phyloP scores from a whole-genome alignment of 2,888 invertebrate species.

The Diarsia mendica region DNA sequence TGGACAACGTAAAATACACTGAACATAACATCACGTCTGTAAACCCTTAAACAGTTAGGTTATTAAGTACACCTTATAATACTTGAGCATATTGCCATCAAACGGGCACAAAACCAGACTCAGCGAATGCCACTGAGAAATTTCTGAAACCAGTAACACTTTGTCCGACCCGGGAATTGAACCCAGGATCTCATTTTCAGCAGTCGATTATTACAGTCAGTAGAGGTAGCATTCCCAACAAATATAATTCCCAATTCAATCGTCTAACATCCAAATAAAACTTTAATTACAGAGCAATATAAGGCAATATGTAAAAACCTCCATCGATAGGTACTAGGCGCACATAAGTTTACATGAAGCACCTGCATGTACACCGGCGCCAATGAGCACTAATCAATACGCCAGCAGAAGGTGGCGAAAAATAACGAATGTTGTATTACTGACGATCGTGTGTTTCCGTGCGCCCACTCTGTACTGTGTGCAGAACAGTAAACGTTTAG shows the following conservation, averaged over 20 bases:
- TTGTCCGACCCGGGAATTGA: no score
- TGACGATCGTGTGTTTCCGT: constrained; percentile 85
- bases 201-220: no score
- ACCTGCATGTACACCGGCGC: constrained; percentile 59
- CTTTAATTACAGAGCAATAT: not conserved
- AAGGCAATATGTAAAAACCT: constrained; percentile 21
- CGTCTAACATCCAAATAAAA: not conserved
- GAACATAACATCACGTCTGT: not conserved
- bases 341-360: constrained; percentile 33
- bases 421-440: constrained; percentile 89
- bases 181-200: no score
- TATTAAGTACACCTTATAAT: no score
- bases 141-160: no score
- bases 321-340: not conserved
- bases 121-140: no score
- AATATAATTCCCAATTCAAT: not conserved
- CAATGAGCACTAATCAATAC: constrained; percentile 89
- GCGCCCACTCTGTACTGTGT: constrained; percentile 71
- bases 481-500: no score
- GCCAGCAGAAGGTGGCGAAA: constrained; percentile 84
- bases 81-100: no score
- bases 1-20: not conserved
- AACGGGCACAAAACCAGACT: no score
- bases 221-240: no score
- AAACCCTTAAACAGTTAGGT: no score